Percentiles rank a stretch among this genome's conserved stretches.
Evolutionary conservation across 2,113 vertebrate species (phyloP).

Genomic region (Sphyrna mokarran): DNA sequence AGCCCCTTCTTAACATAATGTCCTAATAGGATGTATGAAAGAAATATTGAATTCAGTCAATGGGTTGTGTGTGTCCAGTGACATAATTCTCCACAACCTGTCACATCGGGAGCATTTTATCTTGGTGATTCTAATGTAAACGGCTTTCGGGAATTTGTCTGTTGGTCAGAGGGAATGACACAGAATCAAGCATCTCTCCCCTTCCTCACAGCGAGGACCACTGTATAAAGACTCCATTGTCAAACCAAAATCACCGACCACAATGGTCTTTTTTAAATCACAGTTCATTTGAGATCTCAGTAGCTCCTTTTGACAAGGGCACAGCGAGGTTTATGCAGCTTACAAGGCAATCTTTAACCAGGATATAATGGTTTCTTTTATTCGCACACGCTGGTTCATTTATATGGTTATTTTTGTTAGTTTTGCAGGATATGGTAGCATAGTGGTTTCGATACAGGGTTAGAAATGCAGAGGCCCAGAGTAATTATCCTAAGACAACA

Average conservation of each 20-base stretch:
- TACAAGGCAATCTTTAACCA: background rate
- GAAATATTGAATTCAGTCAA: too few relatives aligned
- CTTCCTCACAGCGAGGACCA: background rate
- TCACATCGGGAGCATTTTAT: background rate
- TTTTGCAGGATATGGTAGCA: background rate
- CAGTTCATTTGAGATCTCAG: background rate
- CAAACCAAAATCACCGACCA: background rate
- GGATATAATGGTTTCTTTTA: background rate
- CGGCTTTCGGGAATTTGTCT: background rate
- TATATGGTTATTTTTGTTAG: background rate
- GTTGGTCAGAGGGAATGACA: background rate
- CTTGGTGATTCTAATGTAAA: background rate
- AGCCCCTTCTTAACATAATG: background rate
- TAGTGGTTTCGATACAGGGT: too few relatives aligned
- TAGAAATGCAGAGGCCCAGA: background rate
- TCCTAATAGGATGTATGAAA: background rate
- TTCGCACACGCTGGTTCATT: background rate
- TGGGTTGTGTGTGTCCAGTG: background rate
- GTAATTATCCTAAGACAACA: too few relatives aligned
- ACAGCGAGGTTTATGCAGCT: background rate
- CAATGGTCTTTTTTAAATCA: background rate
- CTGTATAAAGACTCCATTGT: background rate
- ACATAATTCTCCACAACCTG: background rate
- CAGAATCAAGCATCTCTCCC: background rate
- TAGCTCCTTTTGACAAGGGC: background rate